Evolutionary conservation across 2,113 vertebrate species (phyloP).

Genomic region (Corythoichthys intestinalis): DNA sequence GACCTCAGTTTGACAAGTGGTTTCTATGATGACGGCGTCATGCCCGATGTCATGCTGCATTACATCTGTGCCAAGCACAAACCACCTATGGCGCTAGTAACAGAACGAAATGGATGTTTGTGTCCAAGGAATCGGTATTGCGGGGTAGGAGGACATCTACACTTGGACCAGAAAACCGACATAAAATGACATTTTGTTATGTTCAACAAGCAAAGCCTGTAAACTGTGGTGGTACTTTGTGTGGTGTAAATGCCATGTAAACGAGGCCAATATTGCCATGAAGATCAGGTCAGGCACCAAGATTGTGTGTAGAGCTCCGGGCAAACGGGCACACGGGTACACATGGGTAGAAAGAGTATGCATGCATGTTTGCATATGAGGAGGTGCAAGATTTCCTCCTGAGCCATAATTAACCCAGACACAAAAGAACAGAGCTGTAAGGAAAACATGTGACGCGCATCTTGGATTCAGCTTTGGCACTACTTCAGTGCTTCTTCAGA

Average conservation of each 20-base stretch:
- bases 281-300: slow-evolving; percentile 8
- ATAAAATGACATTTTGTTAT: neutral
- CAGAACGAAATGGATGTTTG: neutral
- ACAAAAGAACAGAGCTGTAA: slow-evolving; percentile 48
- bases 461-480: slow-evolving; percentile 52
- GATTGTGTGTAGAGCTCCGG: slow-evolving; percentile 19
- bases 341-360: neutral
- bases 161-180: neutral
- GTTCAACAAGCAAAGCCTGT: neutral
- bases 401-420: slow-evolving; percentile 63
- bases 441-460: slow-evolving; percentile 28
- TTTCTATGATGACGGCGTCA: neutral
- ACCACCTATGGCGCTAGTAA: neutral
- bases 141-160: neutral
- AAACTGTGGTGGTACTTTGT: neutral
- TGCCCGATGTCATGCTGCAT: neutral
- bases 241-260: neutral
- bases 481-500: slow-evolving; percentile 48
- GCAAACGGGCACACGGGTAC: neutral
- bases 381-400: slow-evolving; percentile 52
- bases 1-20: no score
- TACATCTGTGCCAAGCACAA: neutral
- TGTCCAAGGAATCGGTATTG: neutral
- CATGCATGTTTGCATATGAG: slow-evolving; percentile 5
- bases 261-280: neutral